Conservation (phyloP, 2,888 invertebrate genomes). For the Saturnia pavonia region DNA sequence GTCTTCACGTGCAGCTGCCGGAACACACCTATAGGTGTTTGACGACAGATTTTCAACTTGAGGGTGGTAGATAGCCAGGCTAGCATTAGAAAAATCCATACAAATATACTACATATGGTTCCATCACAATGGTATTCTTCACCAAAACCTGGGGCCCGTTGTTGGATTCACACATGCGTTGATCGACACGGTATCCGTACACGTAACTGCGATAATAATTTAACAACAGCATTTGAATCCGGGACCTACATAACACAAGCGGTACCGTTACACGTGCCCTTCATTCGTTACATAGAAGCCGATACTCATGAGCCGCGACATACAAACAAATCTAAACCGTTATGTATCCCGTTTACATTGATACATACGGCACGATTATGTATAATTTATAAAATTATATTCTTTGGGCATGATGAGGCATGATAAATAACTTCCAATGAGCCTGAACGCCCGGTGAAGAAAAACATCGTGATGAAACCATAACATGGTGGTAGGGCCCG, state of each 20-base stretch:
- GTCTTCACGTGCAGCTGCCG: too few relatives aligned
- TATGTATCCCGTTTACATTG: not conserved
- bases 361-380: not conserved
- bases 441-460: too few relatives aligned
- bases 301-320: not conserved
- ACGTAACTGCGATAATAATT: not conserved
- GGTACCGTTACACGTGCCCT: slow-evolving; percentile 9
- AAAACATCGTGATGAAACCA: too few relatives aligned
- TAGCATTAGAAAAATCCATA: too few relatives aligned
- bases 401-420: too few relatives aligned
- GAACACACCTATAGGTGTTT: too few relatives aligned
- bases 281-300: slow-evolving; percentile 1
- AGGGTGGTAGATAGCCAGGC: too few relatives aligned
- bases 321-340: slow-evolving; percentile 4
- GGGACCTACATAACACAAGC: not conserved
- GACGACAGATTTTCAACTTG: too few relatives aligned
- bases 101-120: too few relatives aligned
- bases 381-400: not conserved
- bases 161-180: not conserved
- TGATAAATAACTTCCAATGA: too few relatives aligned
- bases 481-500: too few relatives aligned
- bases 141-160: not conserved
- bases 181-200: not conserved
- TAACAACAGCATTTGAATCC: not conserved
- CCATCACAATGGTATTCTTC: too few relatives aligned